Conservation (phyloP, 2,113 vertebrate genomes). For the Megaceryle torquata region DNA sequence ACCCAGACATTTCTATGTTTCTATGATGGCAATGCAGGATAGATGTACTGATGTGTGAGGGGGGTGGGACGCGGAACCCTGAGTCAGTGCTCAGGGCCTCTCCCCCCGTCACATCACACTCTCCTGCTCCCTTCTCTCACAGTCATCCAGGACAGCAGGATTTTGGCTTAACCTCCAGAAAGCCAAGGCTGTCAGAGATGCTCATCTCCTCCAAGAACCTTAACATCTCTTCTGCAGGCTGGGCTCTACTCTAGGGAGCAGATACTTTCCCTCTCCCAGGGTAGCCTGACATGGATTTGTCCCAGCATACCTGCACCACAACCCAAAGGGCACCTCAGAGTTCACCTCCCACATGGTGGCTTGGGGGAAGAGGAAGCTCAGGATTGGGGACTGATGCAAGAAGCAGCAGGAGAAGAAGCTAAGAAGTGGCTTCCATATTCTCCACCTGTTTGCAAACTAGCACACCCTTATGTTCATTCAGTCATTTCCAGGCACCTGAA, state of each 20-base stretch:
- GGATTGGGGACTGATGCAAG: background rate
- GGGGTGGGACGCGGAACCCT: background rate
- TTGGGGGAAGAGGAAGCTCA: background rate
- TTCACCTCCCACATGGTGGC: background rate
- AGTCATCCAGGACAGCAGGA: background rate
- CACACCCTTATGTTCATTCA: background rate
- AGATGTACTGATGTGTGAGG: background rate
- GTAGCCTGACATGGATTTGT: background rate
- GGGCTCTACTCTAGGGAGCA: background rate
- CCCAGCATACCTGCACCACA: background rate
- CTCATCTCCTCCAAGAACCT: background rate
- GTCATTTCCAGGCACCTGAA: background rate
- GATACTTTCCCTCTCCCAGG: background rate
- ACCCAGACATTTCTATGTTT: too few relatives aligned
- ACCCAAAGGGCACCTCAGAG: background rate
- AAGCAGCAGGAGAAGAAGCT: background rate
- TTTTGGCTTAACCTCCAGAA: background rate
- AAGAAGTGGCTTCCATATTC: background rate
- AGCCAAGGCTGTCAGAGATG: background rate
- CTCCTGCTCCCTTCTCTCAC: background rate
- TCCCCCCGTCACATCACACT: accelerated
- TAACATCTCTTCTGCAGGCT: background rate
- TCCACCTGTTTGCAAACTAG: background rate
- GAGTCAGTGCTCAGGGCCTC: background rate
- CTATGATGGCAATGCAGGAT: background rate